Conservation (phyloP, 2,797 vertebrate species). For the Enteromius argenteus region DNA sequence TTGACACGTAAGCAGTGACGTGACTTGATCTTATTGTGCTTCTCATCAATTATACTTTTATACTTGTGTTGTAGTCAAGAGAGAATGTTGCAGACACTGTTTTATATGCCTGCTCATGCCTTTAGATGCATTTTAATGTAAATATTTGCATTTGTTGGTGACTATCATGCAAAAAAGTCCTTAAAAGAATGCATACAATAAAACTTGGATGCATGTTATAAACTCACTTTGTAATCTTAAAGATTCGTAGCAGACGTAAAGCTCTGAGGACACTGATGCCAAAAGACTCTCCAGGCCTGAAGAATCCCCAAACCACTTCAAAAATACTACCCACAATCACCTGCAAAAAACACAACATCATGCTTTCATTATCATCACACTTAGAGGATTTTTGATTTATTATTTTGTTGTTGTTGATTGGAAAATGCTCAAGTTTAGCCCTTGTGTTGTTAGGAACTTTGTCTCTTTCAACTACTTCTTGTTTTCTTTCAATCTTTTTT, state of each 20-base stretch:
- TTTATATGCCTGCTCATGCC: background rate
- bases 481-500: too few relatives aligned
- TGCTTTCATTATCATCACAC: background rate
- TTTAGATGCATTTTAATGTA: background rate
- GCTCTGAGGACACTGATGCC: slow-evolving; percentile 97
- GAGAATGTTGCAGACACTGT: background rate
- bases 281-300: slow-evolving; percentile 96
- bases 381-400: background rate
- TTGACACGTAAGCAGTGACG: background rate
- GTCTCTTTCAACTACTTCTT: too few relatives aligned
- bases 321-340: slow-evolving; percentile 98
- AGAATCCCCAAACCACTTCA: slow-evolving; percentile 97
- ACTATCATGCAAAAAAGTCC: background rate
- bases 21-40: background rate
- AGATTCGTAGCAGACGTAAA: slow-evolving; percentile 93
- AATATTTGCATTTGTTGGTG: background rate
- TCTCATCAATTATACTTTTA: background rate
- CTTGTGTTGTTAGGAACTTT: background rate
- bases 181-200: background rate
- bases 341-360: slow-evolving; percentile 71
- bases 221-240: slow-evolving; percentile 97
- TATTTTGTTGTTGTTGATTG: background rate
- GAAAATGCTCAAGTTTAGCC: background rate
- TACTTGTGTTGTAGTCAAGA: background rate
- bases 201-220: background rate